Evolutionary conservation across 2,797 vertebrate genomes (phyloP), one percentile per base, ranked within the genome.

Genomic region (Eutrigla gurnardus): DNA sequence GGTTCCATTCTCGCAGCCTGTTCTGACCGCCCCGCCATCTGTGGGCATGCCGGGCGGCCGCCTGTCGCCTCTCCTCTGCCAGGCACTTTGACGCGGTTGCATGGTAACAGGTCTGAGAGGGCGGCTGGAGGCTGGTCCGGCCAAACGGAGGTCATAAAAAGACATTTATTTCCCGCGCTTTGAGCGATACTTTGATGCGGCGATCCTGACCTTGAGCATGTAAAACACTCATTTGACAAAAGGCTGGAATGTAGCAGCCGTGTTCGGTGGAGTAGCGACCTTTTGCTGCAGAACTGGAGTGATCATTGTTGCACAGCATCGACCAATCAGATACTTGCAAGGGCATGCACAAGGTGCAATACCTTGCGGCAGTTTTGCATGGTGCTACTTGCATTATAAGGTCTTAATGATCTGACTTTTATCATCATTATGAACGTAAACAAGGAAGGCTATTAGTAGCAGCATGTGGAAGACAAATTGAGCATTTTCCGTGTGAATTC

Each of bases 1-100:
- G 84, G 88, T 57, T 73, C 63, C 85, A 66, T 73, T 86, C 86
- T 83, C 75, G 33, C 89, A 86, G 89, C 82, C 89, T 91, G 90
- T 84, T 90, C 89, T 80, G 88, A 90, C 91, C 81, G 86, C 88
- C 91, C 83, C 9, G 61, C 94, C 94, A 95, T 94, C 94, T 95
- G 94, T 65, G 77, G 90, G 79, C 85, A 78, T 86, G 91, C 90
- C 68, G 90, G 80, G 93, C 45, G 88, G 81, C 90, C 86, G 92
- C 90, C 91, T 93, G 91, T 91, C 68, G 86, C 83, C 76, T 78
- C 60, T 62, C 72, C 74, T 7, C 54, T 91, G 93, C 93, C 91
- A 94, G 88, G 87, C 90, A 84, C 91, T 89, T 89, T 91, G 89
- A 92, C 85, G 85, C 80, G 83, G 89, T 93, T 91, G 89, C 91